Percentiles rank a stretch among this genome's conserved stretches.
Evolutionary conservation across 2,113 vertebrate genomes (phyloP).

Genomic region (Vidua macroura): DNA sequence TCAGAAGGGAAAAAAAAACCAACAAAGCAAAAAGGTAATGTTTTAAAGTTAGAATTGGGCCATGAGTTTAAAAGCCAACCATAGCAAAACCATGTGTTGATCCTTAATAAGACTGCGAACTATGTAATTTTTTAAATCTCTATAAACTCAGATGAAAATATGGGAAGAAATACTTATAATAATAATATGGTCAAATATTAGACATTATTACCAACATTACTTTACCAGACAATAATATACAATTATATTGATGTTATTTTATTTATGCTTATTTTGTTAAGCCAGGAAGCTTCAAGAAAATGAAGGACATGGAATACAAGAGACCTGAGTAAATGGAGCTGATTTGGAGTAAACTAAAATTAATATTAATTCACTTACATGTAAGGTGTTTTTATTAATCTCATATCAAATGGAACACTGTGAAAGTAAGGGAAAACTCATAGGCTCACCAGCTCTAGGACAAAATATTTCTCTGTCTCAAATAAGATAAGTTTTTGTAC

Average conservation of each 20-base stretch:
- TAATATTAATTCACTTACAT: not conserved
- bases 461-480: not conserved
- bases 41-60: not conserved
- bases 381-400: fast-evolving
- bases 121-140: not conserved
- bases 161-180: not conserved
- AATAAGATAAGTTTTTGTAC: not conserved
- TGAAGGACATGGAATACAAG: not conserved
- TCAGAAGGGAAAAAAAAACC: not conserved
- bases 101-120: not conserved
- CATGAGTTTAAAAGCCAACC: not conserved
- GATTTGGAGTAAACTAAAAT: not conserved
- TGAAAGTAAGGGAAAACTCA: not conserved
- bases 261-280: not conserved
- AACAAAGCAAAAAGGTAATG: not conserved
- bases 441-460: not conserved
- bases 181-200: not conserved
- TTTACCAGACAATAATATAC: not conserved
- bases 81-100: not conserved
- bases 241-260: not conserved
- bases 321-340: not conserved
- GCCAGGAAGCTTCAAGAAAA: not conserved
- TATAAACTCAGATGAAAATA: not conserved
- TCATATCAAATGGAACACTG: not conserved
- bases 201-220: not conserved